Base-by-base conservation (phyloP, 2,113 vertebrate species). In the Tachysurus fulvidraco region DNA sequence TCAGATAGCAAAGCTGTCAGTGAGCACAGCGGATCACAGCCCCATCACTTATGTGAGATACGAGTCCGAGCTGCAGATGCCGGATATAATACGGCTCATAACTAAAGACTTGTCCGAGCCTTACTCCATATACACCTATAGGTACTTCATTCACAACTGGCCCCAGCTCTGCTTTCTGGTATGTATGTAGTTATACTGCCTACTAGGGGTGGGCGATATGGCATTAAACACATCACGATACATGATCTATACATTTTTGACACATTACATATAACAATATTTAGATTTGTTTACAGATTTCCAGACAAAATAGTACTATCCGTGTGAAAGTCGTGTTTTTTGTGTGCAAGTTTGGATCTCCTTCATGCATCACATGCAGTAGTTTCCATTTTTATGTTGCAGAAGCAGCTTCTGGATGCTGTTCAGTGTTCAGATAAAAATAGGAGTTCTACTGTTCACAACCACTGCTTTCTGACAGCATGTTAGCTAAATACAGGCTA, bases 61-160 rank as follows among this genome's bases (percentile, higher is more conserved):
- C 71, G 97, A 99, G 94, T 99, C 98, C 81, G 98, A 99, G 95
- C 95, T 99, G 55, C 98, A 99, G 95, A 99, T 99, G 98, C 98
- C 98, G 89, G 98, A 98, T 96, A 99, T 99, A 93, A 99, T 99
- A 96, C 97, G 98, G 95, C 96, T 99, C 94, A 99, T 99, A 96
- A 99, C 98, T 95, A 99, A 99, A 97, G 98, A 99, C 97, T 97
- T 99, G 95, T 99, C 98, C 91, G 98, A 99, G 96, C 98, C 98
- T 95, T 99, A 99, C 96, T 99, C 98, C 92, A 99, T 99, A 95
- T 99, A 99, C 93, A 99, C 98, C 78, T 99, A 99, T 96, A 98
- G 98, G 96, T 99, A 99, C 97, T 99, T 99, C 97, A 99, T 99
- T 95, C 98, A 99, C 96, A 99, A 99, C 96, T 99, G 98, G 98